Evolutionary conservation across 2,797 vertebrate genomes (phyloP).

Genomic region (Notolabrus celidotus): DNA sequence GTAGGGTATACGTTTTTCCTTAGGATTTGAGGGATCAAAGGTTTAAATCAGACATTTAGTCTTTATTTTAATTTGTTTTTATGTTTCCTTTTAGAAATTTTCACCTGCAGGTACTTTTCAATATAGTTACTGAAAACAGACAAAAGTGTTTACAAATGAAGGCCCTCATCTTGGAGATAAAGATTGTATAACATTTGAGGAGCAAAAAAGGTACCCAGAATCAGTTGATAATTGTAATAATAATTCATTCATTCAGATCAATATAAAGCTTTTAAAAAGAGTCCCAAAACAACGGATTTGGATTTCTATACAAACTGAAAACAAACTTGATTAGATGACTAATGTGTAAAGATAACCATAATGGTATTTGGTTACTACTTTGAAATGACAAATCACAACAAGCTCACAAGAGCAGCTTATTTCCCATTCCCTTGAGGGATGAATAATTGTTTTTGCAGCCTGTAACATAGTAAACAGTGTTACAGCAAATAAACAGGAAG

Average conservation of each 20-base stretch:
- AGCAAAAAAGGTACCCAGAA: not conserved
- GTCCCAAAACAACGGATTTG: not conserved
- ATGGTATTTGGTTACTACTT: conserved; percentile 31
- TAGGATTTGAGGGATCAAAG: no score
- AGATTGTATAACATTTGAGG: no score
- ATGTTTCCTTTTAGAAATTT: no score
- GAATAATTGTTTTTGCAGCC: conserved; percentile 49
- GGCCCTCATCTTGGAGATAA: no score
- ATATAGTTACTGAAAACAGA: no score
- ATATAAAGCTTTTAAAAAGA: not conserved
- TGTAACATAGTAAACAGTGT: conserved; percentile 27
- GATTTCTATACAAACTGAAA: not conserved
- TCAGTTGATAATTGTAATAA: not conserved
- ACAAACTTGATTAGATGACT: conserved; percentile 1
- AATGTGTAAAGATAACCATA: not conserved
- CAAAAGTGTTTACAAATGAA: no score
- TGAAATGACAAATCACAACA: conserved; percentile 29
- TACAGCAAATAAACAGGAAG: conserved; percentile 1
- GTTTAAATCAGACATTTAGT: no score
- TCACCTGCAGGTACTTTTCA: no score
- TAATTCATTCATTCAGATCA: not conserved
- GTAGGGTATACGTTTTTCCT: no score
- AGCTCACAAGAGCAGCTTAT: conserved; percentile 49
- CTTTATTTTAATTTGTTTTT: no score
- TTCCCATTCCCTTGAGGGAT: conserved; percentile 54